Base-by-base conservation (phyloP, 2,888 invertebrate species). In the Temnothorax rugatulus region DNA sequence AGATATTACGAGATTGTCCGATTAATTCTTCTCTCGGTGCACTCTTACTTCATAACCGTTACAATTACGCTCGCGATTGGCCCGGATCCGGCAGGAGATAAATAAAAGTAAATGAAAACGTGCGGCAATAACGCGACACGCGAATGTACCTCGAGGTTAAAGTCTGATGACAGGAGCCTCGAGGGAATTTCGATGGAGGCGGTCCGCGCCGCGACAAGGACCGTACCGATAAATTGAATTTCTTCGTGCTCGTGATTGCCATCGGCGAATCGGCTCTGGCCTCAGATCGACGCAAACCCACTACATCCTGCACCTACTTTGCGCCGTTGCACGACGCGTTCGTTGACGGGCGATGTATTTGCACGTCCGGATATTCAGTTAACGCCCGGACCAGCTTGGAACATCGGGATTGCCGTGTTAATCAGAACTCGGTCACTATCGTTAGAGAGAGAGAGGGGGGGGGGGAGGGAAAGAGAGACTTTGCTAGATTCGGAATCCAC, bases 201-300 rank as follows among this genome's bases (percentile, higher is more conserved):
- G 79, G 44, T 69, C 57, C n/a, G 69, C 44, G 44, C 44, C 44
- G 41, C 54, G 77, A 81, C 79, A 81, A 81, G 79, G 73, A 81
- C 74, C 57, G 79, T 73, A 73, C 59, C 79, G 79, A 81, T 73
- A 81, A 81, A 81, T 81, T 81, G 79, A 81, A 81, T 81, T 81
- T 81, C 79, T 81, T 81, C 79, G 74, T 77, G 68, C 76, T 52
- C 76, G 76, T 81, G 79, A 81, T 81, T 81, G 79, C 79, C 79
- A 73, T 81, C 74, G 73, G 73, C 59, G 59, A 81, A 73, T 81
- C 79, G 73, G 59, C 47, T 47, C 59, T 47, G 59, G 73, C 79
- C 47, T 59, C 74, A 81, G 57, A 81, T 73, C 73, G 73, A 79
- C 59, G 73, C 41, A 47, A 57, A 73, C 73, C 47, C 79, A 59